Percentiles rank a stretch among this genome's conserved stretches.
Evolutionary conservation across 2,888 invertebrate genomes (phyloP).

Genomic region (Pachymerium ferrugineum): DNA sequence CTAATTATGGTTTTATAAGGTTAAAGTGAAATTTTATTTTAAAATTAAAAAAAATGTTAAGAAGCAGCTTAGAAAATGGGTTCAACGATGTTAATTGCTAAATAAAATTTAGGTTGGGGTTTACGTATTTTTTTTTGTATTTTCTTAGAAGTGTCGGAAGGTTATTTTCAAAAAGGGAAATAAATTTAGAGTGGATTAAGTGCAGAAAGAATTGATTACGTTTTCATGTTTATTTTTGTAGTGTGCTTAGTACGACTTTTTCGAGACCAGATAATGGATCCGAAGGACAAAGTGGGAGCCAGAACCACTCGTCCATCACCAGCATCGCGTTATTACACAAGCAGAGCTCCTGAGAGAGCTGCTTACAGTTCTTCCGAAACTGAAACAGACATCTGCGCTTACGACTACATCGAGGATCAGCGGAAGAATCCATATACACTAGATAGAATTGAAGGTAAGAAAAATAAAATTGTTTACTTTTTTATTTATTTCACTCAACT

Average conservation of each 20-base stretch:
- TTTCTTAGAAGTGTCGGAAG: not conserved
- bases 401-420: conserved; percentile 29
- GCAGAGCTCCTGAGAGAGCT: not conserved
- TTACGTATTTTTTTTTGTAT: not conserved
- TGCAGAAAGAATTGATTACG: not conserved
- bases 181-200: not conserved
- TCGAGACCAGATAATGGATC: conserved; percentile 9
- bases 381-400: conserved; percentile 25
- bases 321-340: not conserved
- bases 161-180: not conserved
- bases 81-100: not conserved
- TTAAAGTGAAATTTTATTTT: too few relatives aligned
- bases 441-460: conserved; percentile 30
- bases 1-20: not conserved
- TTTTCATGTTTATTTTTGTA: not conserved
- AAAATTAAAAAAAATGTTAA: too few relatives aligned
- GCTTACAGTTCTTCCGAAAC: conserved; percentile 30
- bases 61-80: not conserved
- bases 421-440: not conserved
- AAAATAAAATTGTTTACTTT: too few relatives aligned
- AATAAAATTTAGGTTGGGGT: not conserved
- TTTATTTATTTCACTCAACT: too few relatives aligned
- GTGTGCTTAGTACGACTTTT: not conserved
- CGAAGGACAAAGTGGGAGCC: not conserved
- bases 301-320: conserved; percentile 13